Base-by-base conservation (phyloP, 37 sponge, comb jelly and placozoan genomes). In the Lycopodina hypogea region DNA sequence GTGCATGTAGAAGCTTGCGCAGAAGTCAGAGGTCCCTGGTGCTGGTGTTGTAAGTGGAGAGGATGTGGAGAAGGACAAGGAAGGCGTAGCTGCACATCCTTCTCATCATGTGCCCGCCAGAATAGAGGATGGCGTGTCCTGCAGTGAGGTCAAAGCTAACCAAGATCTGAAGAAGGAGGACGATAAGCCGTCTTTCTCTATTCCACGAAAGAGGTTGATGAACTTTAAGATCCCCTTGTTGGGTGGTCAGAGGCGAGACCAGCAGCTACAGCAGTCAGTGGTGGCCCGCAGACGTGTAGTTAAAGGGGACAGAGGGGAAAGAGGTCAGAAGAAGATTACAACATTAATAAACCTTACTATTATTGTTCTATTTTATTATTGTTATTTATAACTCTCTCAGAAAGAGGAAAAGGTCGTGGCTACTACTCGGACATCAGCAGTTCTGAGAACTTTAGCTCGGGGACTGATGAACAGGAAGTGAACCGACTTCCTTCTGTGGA, bases 161-260 rank as follows among this genome's bases (percentile, higher is more conserved):
- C 17, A 14, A 58, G 23, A 68, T 3, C 36, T 30, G 68, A 68
- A 74, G 64, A 80, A 69, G 35, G 81, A 83, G n/a, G 78, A 72
- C 4, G 70, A 67, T 24, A 42, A 55, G 39, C 74, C 71, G 28
- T 36, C 74, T 0, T 50, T 75, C 7, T 70, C 69, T 15, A 84
- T 78, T n/a, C 84, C 80, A 7, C 60, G 86, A 42, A 87, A 92
- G 79, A 62, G 89, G 39, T 66, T 92, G 40, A 74, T 88, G 55
- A 92, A 84, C 50, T 92, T 92, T 57, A 88, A 88, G 85, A 92
- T 92, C 33, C 93, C 93, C 3, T 65, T 89, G 17, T 51, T 87
- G 33, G 63, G 78, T 22, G 79, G 58, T 42, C 64, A 63, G 23
- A 78, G 78, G 42, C 29, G 79, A 6, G 68, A 84, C 26, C 73